These are phyloP conservation scores for Anastatus disparis DNA, from an alignment of 1,140 invertebrate genomes.

Conservation along the genomic window DNA sequence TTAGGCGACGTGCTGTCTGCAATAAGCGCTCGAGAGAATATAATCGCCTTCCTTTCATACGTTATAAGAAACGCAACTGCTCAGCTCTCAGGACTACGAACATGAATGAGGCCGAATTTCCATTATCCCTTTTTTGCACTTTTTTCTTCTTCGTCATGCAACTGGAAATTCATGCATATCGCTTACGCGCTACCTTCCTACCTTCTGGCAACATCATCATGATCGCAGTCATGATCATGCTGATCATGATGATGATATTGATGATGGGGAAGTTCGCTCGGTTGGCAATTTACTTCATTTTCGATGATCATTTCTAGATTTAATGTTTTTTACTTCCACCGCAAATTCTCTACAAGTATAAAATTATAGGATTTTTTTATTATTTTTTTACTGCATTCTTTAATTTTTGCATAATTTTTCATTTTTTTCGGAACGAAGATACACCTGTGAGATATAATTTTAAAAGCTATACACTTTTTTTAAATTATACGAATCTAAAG, in stretches of 20 bases:
- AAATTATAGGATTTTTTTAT: neutral
- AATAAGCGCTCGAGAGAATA: neutral
- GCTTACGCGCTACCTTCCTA: neutral
- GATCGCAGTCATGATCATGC: too few relatives aligned
- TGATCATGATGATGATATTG: neutral
- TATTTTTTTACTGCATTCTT: neutral
- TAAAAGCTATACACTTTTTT: too few relatives aligned
- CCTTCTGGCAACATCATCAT: too few relatives aligned
- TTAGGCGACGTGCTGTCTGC: constrained; percentile 25
- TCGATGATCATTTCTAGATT: neutral
- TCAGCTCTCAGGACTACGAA: neutral
- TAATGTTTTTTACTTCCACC: neutral
- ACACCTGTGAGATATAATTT: too few relatives aligned
- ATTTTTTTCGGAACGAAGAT: too few relatives aligned
- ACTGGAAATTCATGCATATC: neutral
- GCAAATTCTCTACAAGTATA: neutral
- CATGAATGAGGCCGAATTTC: neutral
- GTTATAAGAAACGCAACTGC: neutral
- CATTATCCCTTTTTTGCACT: neutral
- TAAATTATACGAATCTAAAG: too few relatives aligned
- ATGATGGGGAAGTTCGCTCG: neutral
- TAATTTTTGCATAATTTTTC: neutral
- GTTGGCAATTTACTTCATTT: constrained; percentile 1
- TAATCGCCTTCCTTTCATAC: neutral
- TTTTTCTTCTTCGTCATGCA: neutral